phyloP scores from a whole-genome alignment of 2,888 invertebrate species.

The Periphyllus acericola region DNA sequence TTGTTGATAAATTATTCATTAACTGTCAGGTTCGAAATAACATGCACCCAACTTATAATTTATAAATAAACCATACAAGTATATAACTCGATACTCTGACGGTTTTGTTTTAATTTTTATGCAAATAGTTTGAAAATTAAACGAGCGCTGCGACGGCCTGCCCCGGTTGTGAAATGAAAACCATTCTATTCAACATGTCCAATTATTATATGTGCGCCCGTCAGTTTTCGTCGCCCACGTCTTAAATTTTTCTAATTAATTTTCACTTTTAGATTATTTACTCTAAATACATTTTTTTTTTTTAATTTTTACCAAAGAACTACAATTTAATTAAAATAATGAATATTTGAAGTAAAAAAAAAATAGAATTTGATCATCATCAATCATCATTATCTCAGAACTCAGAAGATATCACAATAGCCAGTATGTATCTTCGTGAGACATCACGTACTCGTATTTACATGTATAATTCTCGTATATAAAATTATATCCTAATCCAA shows the following conservation, averaged over 20 bases:
- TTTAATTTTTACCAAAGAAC: no score
- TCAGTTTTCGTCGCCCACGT: background rate
- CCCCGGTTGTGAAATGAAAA: conserved; percentile 5
- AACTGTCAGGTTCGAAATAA: background rate
- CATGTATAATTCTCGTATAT: no score
- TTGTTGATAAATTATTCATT: conserved; percentile 38
- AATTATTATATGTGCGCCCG: background rate
- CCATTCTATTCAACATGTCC: background rate
- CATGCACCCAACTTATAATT: background rate
- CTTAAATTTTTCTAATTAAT: conserved; percentile 25
- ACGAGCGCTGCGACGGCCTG: background rate
- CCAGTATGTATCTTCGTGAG: no score
- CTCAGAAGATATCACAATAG: no score
- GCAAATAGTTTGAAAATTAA: conserved; percentile 32
- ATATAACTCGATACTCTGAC: conserved; percentile 2
- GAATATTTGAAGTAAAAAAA: no score
- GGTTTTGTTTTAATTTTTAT: conserved; percentile 25
- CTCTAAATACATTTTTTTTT: no score
- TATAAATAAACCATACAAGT: conserved; percentile 34
- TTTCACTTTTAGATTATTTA: background rate
- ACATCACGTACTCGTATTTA: no score
- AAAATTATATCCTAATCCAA: no score
- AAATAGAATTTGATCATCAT: no score
- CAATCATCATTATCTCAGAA: no score
- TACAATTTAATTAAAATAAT: no score